Base-by-base conservation (phyloP, 2,797 vertebrate genomes). In the Fistularia tabacaria region DNA sequence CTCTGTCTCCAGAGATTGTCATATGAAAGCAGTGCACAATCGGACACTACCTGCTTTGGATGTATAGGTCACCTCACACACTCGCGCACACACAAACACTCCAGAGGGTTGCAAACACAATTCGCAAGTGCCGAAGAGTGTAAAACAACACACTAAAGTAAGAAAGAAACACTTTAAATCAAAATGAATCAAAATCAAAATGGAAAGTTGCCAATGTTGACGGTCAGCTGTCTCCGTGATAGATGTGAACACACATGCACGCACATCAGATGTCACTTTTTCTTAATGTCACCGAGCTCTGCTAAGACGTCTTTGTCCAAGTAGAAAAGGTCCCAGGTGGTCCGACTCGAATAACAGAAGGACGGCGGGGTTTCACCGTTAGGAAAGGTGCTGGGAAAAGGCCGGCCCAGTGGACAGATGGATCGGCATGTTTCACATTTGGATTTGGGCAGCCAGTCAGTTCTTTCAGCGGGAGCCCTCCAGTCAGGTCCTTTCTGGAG, bases 281-380 rank as follows among this genome's bases (percentile, higher is more conserved):
- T 40, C 10, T 40, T 40, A 8, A 8, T 42, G 46, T 69, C 51
- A 25, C n/a, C 12, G 39, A 57, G 39, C 52, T 73, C 46, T 59
- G 46, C 55, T 45, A 66, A 45, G 59, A 54, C 25, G 58, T 9
- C 36, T 64, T 73, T 73, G 43, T 65, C 75, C 49, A 47, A 57
- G 36, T 43, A 54, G 14, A 49, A 56, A 64, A 66, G 37, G 53
- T 51, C 69, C 42, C 57, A 76, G 66, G 51, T 65, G 62, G 39
- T 70, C 54, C 50, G 41, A 49, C 73, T 64, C 74, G 37, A 79
- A 71, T 71, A 66, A 72, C 44, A 64, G 56, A 46, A 49, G 49
- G n/a, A 62, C 36, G 47, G 37, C 42, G 50, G 14, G 6, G 10
- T 73, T 54, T 57, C 14, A 49, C 39, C 59, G 9, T 58, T 63